Conservation (phyloP, 2,888 invertebrate species). For the Acleris sparsana region DNA sequence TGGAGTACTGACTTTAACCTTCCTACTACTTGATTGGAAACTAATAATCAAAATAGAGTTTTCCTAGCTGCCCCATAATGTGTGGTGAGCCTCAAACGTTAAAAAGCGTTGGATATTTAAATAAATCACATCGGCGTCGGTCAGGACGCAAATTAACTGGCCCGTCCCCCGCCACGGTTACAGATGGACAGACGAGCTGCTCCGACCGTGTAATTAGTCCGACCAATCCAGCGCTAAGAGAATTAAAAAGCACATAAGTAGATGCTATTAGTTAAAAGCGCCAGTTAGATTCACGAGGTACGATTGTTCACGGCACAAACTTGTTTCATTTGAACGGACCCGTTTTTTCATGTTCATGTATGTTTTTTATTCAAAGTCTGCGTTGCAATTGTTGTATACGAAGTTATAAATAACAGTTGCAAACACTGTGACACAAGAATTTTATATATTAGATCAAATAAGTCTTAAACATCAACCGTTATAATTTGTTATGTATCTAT, state of each 20-base stretch:
- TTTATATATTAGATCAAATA: too few relatives aligned
- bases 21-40: too few relatives aligned
- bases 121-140: conserved; percentile 68
- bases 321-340: background rate
- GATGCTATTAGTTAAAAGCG: conserved; percentile 30
- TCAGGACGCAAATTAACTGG: conserved; percentile 77
- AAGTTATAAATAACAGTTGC: too few relatives aligned
- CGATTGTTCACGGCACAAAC: conserved; percentile 10
- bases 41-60: background rate
- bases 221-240: conserved; percentile 49
- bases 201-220: conserved; percentile 80
- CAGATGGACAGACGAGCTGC: conserved; percentile 78
- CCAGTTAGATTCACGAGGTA: conserved; percentile 12
- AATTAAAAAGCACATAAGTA: conserved; percentile 36
- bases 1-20: too few relatives aligned
- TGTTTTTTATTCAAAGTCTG: too few relatives aligned
- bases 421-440: too few relatives aligned
- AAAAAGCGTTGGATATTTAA: conserved; percentile 52
- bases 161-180: conserved; percentile 72
- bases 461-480: too few relatives aligned
- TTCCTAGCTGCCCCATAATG: conserved; percentile 4
- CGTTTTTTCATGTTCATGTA: background rate
- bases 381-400: too few relatives aligned
- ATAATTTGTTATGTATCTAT: too few relatives aligned
- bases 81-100: conserved; percentile 12